Conservation (phyloP, 2,113 vertebrate genomes). For the Ardeotis arabs region DNA sequence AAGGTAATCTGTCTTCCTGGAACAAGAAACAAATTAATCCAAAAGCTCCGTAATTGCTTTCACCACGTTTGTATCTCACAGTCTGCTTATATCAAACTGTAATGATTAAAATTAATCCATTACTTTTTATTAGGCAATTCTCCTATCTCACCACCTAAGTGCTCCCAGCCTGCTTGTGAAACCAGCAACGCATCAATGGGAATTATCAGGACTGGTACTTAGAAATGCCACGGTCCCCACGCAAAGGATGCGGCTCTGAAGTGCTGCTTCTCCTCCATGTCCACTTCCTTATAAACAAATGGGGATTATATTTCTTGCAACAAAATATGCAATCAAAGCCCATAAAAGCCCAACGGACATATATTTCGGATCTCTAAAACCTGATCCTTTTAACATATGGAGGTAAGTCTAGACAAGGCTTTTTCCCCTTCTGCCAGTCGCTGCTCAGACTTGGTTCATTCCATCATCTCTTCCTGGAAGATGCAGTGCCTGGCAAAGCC, state of each 20-base stretch:
- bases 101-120: not conserved
- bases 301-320: not conserved
- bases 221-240: not conserved
- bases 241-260: not conserved
- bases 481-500: not conserved
- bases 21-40: not conserved
- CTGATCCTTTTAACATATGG: accelerated
- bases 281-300: accelerated
- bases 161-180: not conserved
- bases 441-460: not conserved
- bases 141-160: not conserved
- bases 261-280: not conserved
- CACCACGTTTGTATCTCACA: not conserved
- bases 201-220: not conserved
- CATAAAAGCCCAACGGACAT: not conserved
- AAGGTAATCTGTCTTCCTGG: not conserved
- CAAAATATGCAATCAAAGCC: not conserved
- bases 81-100: not conserved
- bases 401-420: not conserved
- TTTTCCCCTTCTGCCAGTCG: not conserved
- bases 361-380: not conserved
- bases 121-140: not conserved
- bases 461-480: not conserved
- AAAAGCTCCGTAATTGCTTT: not conserved
- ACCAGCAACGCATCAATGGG: accelerated